Conservation (phyloP, 2,113 vertebrate genomes). For the Syngnathoides biaculeatus region DNA sequence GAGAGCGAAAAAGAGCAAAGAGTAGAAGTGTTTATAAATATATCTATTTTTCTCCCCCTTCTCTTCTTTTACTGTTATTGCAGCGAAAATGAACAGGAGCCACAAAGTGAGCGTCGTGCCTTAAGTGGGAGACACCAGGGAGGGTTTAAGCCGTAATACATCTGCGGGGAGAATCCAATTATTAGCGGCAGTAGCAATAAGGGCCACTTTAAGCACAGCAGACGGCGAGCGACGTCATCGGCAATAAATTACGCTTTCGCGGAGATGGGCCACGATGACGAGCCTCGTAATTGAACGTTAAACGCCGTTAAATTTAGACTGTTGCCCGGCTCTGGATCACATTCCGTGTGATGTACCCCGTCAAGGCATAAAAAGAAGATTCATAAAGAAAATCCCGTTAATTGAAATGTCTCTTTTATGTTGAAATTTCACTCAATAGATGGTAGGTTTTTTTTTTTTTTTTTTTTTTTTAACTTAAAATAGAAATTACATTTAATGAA, state of each 20-base stretch:
- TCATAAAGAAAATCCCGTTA: neutral
- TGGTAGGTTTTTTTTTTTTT: too few species aligned
- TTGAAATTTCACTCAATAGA: neutral
- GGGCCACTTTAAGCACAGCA: neutral
- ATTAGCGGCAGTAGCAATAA: neutral
- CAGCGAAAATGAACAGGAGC: neutral
- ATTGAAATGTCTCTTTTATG: neutral
- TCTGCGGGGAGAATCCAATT: conserved; percentile 3
- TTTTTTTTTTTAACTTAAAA: too few species aligned
- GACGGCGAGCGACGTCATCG: neutral
- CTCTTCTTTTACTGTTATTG: conserved; percentile 2
- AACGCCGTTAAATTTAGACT: neutral
- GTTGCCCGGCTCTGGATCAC: neutral
- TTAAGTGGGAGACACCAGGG: conserved; percentile 3
- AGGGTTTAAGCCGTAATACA: conserved; percentile 3
- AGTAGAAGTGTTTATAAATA: neutral
- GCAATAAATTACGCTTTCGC: neutral
- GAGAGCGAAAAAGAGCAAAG: neutral
- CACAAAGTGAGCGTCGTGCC: neutral
- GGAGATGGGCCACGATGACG: neutral
- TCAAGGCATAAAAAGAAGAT: neutral
- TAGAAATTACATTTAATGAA: too few species aligned
- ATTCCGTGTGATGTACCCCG: neutral
- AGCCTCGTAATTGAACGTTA: neutral
- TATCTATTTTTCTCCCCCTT: neutral